A percentile compares a stretch with the other conserved stretches of the same genome.
Evolutionary conservation across 2,888 invertebrate species (phyloP).

Genomic region (Gastracanthus pulcherrimus): DNA sequence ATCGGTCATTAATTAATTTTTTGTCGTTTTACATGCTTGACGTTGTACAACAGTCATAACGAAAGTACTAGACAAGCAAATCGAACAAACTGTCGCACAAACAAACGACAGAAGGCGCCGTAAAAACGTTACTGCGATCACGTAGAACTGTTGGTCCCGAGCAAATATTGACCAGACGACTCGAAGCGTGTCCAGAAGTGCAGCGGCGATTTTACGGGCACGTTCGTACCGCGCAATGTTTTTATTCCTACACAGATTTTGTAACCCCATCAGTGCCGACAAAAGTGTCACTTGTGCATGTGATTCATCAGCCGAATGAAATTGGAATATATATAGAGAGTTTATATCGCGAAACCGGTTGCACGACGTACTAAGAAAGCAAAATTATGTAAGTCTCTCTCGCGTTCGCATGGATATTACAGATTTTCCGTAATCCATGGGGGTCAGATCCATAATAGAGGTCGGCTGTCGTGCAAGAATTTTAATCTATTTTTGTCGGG

Average conservation of each 20-base stretch:
- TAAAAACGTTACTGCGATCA: conserved; percentile 5
- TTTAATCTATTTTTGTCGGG: not conserved
- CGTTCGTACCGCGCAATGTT: not conserved
- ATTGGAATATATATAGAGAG: conserved; percentile 34
- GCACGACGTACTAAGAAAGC: conserved; percentile 28
- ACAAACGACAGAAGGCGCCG: not conserved
- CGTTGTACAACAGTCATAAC: too few relatives aligned
- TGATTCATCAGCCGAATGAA: conserved; percentile 39
- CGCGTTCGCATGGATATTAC: conserved; percentile 5
- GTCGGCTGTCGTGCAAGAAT: not conserved
- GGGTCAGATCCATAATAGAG: not conserved
- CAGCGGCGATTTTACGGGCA: not conserved
- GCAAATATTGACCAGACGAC: conserved; percentile 18
- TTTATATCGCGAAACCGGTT: conserved; percentile 39
- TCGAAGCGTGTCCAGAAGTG: not conserved
- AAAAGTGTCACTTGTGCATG: conserved; percentile 16
- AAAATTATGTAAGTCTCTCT: conserved; percentile 44
- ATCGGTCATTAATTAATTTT: too few relatives aligned
- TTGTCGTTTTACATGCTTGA: too few relatives aligned
- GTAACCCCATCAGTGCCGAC: conserved; percentile 1
- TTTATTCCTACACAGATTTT: conserved; percentile 20
- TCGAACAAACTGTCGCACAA: not conserved
- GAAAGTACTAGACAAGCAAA: too few relatives aligned
- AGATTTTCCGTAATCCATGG: not conserved
- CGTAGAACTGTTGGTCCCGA: not conserved